phyloP scores from a whole-genome alignment of 2,797 vertebrate genomes.

The Capromys pilorides region DNA sequence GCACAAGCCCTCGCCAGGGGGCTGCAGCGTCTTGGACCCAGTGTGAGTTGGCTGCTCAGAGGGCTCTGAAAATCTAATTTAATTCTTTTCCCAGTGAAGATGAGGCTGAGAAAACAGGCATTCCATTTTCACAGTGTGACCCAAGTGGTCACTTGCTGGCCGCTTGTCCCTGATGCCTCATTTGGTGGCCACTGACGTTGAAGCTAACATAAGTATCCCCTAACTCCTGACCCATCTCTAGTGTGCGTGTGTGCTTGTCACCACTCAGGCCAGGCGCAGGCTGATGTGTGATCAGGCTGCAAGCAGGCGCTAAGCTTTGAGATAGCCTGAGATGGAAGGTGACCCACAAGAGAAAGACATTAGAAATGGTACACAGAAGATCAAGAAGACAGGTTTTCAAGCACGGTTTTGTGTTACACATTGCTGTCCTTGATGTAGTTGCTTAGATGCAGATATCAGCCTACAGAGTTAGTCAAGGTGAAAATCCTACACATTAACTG shows the following conservation, averaged over 20 bases:
- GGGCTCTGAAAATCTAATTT: neutral
- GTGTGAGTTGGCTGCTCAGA: neutral
- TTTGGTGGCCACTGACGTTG: slow-evolving; percentile 58
- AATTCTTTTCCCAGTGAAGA: neutral
- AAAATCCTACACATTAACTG: too few species aligned
- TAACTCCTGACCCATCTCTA: too few species aligned
- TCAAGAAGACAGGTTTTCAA: too few species aligned
- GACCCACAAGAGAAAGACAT: neutral
- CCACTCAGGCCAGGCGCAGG: accelerated
- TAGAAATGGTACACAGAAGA: too few species aligned
- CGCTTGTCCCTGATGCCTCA: slow-evolving; percentile 18
- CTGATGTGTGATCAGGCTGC: neutral
- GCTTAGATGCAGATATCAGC: too few species aligned
- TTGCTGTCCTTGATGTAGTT: too few species aligned
- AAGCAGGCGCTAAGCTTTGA: neutral
- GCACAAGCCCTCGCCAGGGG: neutral
- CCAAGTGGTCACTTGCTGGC: neutral
- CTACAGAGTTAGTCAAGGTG: too few species aligned
- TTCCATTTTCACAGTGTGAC: neutral
- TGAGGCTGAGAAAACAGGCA: neutral
- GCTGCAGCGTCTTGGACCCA: neutral
- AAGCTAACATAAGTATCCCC: neutral
- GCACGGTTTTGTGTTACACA: too few species aligned
- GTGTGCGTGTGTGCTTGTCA: accelerated
- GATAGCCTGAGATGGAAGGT: neutral